A percentile compares a stretch with the other conserved stretches of the same genome.
phyloP scores from a whole-genome alignment of 2,797 vertebrate genomes.

The Vireo griseus region DNA sequence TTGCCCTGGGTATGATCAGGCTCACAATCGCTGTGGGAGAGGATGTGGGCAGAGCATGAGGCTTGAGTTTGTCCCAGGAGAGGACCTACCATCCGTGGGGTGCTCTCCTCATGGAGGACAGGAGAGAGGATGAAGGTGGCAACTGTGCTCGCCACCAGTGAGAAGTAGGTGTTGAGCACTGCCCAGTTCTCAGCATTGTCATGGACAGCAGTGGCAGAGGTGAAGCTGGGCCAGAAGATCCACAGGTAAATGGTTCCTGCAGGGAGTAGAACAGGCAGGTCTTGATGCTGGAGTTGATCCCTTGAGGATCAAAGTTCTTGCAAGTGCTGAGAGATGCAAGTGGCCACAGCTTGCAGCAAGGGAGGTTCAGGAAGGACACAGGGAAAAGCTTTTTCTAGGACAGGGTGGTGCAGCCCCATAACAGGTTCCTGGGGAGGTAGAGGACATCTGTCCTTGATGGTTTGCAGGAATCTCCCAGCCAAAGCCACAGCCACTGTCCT shows the following conservation, averaged over 20 bases:
- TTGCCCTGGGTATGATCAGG: neutral
- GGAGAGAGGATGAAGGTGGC: constrained; percentile 80
- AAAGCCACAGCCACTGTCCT: neutral
- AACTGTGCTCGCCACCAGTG: constrained; percentile 84
- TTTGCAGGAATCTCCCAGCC: neutral
- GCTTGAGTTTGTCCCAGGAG: neutral
- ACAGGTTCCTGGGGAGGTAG: neutral
- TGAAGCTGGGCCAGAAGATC: constrained; percentile 97
- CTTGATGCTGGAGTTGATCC: neutral
- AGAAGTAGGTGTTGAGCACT: constrained; percentile 89
- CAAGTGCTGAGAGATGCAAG: too few species aligned
- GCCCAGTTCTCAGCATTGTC: constrained; percentile 84
- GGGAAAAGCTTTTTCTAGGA: neutral
- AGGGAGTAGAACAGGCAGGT: neutral
- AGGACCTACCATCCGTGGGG: constrained; percentile 83
- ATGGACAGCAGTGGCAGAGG: constrained; percentile 75
- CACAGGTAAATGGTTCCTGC: constrained; percentile 90
- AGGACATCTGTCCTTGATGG: neutral
- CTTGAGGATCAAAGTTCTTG: neutral
- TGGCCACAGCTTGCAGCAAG: neutral
- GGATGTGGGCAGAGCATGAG: accelerated
- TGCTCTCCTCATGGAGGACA: constrained; percentile 76
- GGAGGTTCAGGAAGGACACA: neutral
- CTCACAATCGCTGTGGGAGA: accelerated
- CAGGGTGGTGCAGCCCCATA: neutral